Evolutionary conservation across 1,140 invertebrate species (phyloP), one percentile per base, ranked within the genome.

Genomic region (Zelostemma sp.): DNA sequence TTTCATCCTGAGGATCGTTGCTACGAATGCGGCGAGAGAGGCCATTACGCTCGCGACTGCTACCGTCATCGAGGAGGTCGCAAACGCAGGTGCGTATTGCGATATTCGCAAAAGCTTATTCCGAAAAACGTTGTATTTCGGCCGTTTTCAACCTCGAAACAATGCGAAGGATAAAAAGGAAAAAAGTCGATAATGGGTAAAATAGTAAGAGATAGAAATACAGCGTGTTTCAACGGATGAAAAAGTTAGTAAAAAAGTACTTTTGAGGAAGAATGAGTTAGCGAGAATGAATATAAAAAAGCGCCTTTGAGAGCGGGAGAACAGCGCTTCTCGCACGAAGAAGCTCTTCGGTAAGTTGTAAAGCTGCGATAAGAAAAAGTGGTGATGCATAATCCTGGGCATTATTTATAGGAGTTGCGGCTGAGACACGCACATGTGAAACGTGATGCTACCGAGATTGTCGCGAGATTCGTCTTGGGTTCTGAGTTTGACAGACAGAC

Each of bases 21-120:
- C 82, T 97, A 97, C 82, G 95, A 97, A 76, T 97, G 96, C 85
- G 95, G 95, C 6, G 93, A 95, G 70, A 87, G 93, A 45, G 95
- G 95, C 1, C 95, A 97, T 77, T 97, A 96, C 85, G 95, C 95
- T 43, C 88, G 95, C 68, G 95, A 97, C 80, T 97, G 95, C 78
- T 89, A 89, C 17, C 87, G 90, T 63, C 89, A 91, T 68, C 80
- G 86, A 63, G 76, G 78, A 69, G 82, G 85, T 31, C 87, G 89
- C 63, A 75, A 85, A 60, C 83, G 87, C 71, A 86, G 88, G 89
- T 88, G 88, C 84, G 86, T 88, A 68, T 65, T 45, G 15, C 28
- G 33, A 31, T 33, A 17, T 40, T 55, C 25, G 33, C 21, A 28
- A 53, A 45, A 17, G 4, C 3, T 17, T 16, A 11, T 5, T 8